phyloP scores from a whole-genome alignment of 2,888 invertebrate species.

The Trichogramma dendrolimi region DNA sequence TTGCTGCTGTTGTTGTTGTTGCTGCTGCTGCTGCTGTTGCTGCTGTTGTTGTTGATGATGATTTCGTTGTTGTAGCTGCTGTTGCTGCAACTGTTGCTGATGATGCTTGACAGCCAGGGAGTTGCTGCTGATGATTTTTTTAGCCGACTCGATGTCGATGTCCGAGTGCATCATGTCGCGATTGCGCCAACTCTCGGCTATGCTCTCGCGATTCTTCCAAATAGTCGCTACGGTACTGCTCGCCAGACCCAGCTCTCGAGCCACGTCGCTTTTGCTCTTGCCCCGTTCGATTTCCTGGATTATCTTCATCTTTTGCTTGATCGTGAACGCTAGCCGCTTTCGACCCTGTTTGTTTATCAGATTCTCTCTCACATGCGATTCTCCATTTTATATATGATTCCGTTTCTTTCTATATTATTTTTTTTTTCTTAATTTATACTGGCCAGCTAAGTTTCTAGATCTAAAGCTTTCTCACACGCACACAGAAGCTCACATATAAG shows the following conservation, averaged over 20 bases:
- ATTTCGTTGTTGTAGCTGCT: constrained; percentile 19
- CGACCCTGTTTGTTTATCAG: constrained; percentile 54
- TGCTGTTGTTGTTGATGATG: constrained; percentile 28
- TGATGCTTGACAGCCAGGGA: constrained; percentile 26
- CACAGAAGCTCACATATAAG: too few relatives aligned
- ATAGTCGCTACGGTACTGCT: constrained; percentile 59
- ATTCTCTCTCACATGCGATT: constrained; percentile 10
- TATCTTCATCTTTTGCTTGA: constrained; percentile 61
- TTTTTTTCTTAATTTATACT: background rate
- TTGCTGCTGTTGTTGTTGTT: constrained; percentile 26
- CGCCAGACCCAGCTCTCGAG: constrained; percentile 57
- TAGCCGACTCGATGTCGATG: constrained; percentile 38
- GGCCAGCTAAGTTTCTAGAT: too few relatives aligned
- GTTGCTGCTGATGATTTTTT: constrained; percentile 34
- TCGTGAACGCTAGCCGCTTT: constrained; percentile 60
- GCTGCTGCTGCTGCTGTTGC: constrained; percentile 24
- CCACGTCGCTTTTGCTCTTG: constrained; percentile 59
- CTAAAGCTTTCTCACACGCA: too few relatives aligned
- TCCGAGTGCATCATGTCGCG: constrained; percentile 49
- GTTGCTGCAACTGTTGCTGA: constrained; percentile 21
- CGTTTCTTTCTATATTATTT: constrained; percentile 3
- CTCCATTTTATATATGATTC: constrained; percentile 7
- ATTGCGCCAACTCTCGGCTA: constrained; percentile 51
- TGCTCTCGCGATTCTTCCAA: constrained; percentile 59
- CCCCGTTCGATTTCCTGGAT: constrained; percentile 59